A percentile compares a stretch with the other conserved stretches of the same genome.
phyloP scores from a whole-genome alignment of 2,113 vertebrate species.

The Pluvialis apricaria region DNA sequence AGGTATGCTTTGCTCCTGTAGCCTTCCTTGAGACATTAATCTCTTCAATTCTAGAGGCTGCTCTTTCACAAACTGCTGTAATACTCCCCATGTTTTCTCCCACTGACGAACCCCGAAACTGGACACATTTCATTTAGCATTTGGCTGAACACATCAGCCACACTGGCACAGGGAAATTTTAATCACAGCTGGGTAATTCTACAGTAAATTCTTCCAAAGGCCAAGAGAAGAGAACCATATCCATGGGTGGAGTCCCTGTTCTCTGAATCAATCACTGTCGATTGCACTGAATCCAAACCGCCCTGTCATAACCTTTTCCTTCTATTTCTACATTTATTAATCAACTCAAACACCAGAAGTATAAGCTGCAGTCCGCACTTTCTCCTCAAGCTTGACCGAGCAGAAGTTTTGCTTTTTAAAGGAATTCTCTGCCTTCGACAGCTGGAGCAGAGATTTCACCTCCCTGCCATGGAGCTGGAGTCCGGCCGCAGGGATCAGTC shows the following conservation, averaged over 20 bases:
- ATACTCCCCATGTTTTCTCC: background rate
- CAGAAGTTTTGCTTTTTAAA: background rate
- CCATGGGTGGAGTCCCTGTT: background rate
- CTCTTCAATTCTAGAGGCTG: background rate
- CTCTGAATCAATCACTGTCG: background rate
- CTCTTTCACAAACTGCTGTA: background rate
- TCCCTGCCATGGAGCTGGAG: background rate
- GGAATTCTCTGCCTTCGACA: background rate
- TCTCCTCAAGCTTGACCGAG: background rate
- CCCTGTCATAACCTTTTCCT: background rate
- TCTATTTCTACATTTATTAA: background rate
- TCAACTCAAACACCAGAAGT: background rate
- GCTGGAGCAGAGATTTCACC: background rate
- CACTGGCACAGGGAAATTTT: background rate
- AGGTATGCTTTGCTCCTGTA: background rate
- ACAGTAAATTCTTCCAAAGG: background rate
- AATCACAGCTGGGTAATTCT: background rate
- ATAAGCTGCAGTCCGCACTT: background rate
- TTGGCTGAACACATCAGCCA: background rate
- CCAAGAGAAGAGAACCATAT: background rate
- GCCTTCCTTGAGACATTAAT: background rate
- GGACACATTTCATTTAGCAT: background rate
- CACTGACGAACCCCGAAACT: background rate
- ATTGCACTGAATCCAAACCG: background rate
- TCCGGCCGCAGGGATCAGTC: background rate